Evolutionary conservation across 2,113 vertebrate species (phyloP).

Genomic region (Oxygymnocypris stewartii): DNA sequence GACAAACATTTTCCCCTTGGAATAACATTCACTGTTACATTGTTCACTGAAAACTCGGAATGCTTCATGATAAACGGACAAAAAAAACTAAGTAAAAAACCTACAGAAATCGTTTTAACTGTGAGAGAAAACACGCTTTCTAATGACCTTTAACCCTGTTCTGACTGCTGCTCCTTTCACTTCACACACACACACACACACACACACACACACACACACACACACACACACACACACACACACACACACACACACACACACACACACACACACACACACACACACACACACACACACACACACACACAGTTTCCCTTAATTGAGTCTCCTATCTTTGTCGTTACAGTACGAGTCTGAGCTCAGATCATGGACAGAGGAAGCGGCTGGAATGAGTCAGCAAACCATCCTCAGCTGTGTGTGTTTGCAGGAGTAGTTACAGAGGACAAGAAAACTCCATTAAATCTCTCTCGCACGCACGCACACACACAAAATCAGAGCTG

Average conservation of each 20-base stretch:
- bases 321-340: background rate
- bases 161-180: background rate
- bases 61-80: background rate
- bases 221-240: too few relatives aligned
- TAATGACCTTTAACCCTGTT: background rate
- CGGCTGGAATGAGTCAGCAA: conserved; percentile 21
- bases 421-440: background rate
- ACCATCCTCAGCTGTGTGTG: background rate
- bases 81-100: background rate
- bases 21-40: background rate
- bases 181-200: background rate
- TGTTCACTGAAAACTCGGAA: background rate
- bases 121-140: background rate
- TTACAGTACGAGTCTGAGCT: background rate
- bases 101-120: background rate
- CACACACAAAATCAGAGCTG: background rate
- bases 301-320: background rate
- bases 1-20: background rate
- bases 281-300: too few relatives aligned
- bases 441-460: background rate
- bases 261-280: too few relatives aligned
- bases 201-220: too few relatives aligned
- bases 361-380: background rate
- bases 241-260: too few relatives aligned
- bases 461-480: background rate